These are phyloP conservation scores for Dryobates pubescens DNA, from an alignment of 2,797 vertebrate species.

Conservation along the genomic window DNA sequence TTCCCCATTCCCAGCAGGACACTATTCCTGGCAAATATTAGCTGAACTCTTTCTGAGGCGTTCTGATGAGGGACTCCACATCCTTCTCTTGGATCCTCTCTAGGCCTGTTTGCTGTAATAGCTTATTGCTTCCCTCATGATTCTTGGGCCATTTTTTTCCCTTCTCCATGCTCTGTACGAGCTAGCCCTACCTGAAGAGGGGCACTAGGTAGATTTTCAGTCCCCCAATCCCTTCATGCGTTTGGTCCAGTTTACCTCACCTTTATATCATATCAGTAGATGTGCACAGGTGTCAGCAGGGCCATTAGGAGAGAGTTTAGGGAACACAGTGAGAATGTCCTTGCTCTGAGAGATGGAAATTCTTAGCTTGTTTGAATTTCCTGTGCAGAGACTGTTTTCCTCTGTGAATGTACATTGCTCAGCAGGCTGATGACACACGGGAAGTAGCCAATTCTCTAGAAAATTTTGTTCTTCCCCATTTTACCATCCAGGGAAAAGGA, in stretches of 20 bases:
- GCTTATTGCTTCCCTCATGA: neutral
- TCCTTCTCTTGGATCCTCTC: neutral
- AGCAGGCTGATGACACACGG: neutral
- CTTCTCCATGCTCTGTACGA: neutral
- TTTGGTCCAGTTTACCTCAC: neutral
- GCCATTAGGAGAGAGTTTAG: neutral
- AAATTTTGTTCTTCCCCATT: constrained; percentile 21
- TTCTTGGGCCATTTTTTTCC: neutral
- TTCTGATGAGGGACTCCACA: neutral
- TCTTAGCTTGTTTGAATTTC: neutral
- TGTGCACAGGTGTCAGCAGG: neutral
- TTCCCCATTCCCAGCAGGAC: neutral
- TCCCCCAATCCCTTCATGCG: neutral
- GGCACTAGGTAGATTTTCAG: neutral
- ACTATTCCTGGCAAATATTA: neutral
- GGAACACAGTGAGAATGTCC: neutral
- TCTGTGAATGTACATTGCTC: neutral
- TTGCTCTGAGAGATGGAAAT: neutral
- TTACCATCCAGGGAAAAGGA: neutral
- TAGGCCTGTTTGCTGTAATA: neutral
- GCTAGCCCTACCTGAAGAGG: neutral
- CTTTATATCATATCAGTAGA: neutral
- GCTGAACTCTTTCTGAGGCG: neutral
- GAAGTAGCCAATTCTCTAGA: constrained; percentile 18
- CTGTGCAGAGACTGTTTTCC: neutral